Evolutionary conservation across 1,140 invertebrate genomes (phyloP), one percentile per base, ranked within the genome.

Genomic region (Heliothis subflexa): DNA sequence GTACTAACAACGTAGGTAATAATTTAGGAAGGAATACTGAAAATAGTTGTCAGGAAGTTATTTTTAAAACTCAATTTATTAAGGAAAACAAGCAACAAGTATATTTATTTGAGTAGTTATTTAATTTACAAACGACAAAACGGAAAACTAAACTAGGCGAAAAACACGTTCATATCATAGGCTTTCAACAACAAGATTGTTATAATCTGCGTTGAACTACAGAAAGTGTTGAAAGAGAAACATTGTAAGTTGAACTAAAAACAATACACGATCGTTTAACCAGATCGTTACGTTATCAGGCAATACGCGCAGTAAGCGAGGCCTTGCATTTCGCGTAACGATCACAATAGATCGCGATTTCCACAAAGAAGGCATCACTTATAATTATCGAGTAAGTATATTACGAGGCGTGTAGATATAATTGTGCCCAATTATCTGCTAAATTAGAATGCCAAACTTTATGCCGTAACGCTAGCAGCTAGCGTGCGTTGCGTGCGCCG

Each of bases 371-470:
- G n/a, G 11, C 16, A 25, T 25, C 21, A 49, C 11, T 12, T 49
- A 45, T 62, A 49, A 70, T 70, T 52, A 70, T 28, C 66, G 66
- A 70, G 14, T 52, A 47, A 70, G 14, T 52, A 47, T 66, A 66
- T 66, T 66, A 49, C 62, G 47, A 28, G 16, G 47, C 45, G 62
- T 33, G 28, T 13, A 68, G 54, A 10, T 25, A 25, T 70, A 49
- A 52, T 70, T 70, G 66, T 14, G 33, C 40, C 9, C 52, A 73
- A 59, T 73, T 57, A 57, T 33, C 13, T 50, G 18, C 49, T n/a
- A 14, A 75, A 75, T 75, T 52, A 50, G 59, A 75, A 75, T 75
- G 57, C 59, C 45, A 28, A 25, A n/a, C 14, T 57, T 18, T 45
- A 74, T 55, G 52, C 47, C 25, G 66, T 52, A 54, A 45, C 16